Percentiles rank a stretch among this genome's conserved stretches.
phyloP scores from a whole-genome alignment of 2,888 invertebrate species.

The Tetropium fuscum region DNA sequence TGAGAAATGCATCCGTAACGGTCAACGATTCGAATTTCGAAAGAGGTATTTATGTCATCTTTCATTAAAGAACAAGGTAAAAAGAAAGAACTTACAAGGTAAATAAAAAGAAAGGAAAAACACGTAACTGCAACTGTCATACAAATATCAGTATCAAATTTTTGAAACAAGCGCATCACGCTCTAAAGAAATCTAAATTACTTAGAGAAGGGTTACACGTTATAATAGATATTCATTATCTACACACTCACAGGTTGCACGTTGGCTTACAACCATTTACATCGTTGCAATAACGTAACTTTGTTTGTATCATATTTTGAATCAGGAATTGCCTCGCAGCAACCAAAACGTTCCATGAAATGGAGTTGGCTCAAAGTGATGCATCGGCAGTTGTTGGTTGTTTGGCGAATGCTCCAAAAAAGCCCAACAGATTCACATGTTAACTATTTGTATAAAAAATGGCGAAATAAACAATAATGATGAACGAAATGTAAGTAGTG shows the following conservation, averaged over 20 bases:
- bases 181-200: not conserved
- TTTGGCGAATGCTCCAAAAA: no score
- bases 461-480: no score
- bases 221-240: not conserved
- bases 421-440: no score
- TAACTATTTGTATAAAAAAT: no score
- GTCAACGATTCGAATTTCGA: not conserved
- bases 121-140: no score
- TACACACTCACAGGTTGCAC: not conserved
- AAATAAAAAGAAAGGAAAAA: no score
- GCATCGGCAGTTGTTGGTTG: not conserved
- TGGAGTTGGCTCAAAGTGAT: not conserved
- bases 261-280: not conserved
- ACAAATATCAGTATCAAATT: no score
- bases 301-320: not conserved
- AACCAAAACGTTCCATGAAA: not conserved
- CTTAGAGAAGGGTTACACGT: not conserved
- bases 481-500: no score
- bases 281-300: not conserved
- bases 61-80: no score
- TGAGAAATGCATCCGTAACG: not conserved
- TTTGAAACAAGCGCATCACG: not conserved
- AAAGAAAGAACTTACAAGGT: no score
- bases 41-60: not conserved
- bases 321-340: not conserved